Base-by-base conservation (phyloP, 2,113 vertebrate genomes). In the Pachycephala philippinensis region DNA sequence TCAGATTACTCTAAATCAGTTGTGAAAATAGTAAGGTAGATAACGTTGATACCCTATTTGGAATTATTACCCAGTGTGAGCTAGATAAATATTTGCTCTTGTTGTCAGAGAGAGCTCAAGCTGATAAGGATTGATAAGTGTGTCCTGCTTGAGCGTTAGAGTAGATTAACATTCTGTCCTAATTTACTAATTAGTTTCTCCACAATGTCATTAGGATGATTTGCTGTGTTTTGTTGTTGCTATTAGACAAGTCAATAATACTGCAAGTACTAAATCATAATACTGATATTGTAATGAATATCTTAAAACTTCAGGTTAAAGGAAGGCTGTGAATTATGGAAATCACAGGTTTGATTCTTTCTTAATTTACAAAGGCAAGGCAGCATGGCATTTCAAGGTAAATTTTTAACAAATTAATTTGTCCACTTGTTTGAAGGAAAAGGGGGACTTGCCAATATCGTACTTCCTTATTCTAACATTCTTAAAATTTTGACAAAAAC, bases 141-240 rank as follows among this genome's bases (percentile, higher is more conserved):
- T 50, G 78, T 87, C 54, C 39, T 86, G 45, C 60, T 83, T 66
- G 14, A 72, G 57, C 16, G 1, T 95, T 91, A 91, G 33, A 69
- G 63, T 72, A 89, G 74, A 89, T 95, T 95, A 93, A 91, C 39
- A 4, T 69, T 85, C 45, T 90, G 42, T 83, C 70, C 70, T 91
- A 82, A 93, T 93, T 94, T 96, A 70, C 61, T 91, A 89, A 85
- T 87, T 93, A 59, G 59, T 88, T 96, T 95, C 59, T 93, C 16
- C 54, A 77, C 59, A 85, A 89, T 85, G 78, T 72, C 66, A 83
- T 85, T 96, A 93, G 27, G 14, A 66, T 85, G 45, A 91, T 93
- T 93, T 96, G 65, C 37, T 87, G 40, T 39, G 33, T 77, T 96
- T 91, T 69, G 33, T 64, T 81, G 39, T 23, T 79, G 59, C 47